Conservation (phyloP, 2,888 invertebrate genomes). For the Anarsia innoxiella region DNA sequence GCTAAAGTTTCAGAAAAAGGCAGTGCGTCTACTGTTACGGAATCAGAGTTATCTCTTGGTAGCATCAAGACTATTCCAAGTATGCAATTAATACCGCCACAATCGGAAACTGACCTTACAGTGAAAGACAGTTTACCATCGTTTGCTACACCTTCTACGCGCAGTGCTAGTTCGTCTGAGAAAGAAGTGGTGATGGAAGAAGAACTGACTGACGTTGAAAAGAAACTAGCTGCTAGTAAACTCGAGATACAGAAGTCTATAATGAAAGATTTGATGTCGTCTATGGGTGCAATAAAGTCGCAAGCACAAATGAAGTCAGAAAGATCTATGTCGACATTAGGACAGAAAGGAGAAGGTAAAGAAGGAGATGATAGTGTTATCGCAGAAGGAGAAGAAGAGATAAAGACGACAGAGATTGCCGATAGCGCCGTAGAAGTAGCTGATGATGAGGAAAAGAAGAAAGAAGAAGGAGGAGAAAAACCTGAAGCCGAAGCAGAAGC, state of each 20-base stretch:
- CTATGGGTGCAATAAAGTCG: conserved; percentile 27
- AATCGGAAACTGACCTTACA: conserved; percentile 26
- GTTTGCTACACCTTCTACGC: conserved; percentile 28
- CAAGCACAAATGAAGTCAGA: conserved; percentile 24
- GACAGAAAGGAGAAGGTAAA: conserved; percentile 12
- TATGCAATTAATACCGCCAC: conserved; percentile 36
- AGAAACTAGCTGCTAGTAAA: conserved; percentile 46
- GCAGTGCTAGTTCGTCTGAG: conserved; percentile 31
- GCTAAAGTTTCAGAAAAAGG: conserved; percentile 22
- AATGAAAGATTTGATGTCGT: conserved; percentile 41
- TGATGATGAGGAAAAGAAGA: conserved; percentile 28
- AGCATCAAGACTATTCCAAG: conserved; percentile 59
- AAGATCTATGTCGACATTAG: not conserved
- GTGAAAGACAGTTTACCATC: conserved; percentile 55
- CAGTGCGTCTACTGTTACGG: conserved; percentile 22
- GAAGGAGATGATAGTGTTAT: conserved; percentile 12
- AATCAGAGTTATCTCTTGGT: conserved; percentile 34
- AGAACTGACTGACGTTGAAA: conserved; percentile 33
- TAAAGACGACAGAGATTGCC: not conserved
- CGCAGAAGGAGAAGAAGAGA: not conserved
- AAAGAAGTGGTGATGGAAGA: conserved; percentile 20
- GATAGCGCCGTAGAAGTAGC: conserved; percentile 25
- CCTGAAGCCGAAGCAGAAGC: conserved; percentile 16
- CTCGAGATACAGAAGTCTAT: conserved; percentile 55
- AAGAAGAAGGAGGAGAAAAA: conserved; percentile 15